Base-by-base conservation (phyloP, 2,113 vertebrate species). In the Cromileptes altivelis region DNA sequence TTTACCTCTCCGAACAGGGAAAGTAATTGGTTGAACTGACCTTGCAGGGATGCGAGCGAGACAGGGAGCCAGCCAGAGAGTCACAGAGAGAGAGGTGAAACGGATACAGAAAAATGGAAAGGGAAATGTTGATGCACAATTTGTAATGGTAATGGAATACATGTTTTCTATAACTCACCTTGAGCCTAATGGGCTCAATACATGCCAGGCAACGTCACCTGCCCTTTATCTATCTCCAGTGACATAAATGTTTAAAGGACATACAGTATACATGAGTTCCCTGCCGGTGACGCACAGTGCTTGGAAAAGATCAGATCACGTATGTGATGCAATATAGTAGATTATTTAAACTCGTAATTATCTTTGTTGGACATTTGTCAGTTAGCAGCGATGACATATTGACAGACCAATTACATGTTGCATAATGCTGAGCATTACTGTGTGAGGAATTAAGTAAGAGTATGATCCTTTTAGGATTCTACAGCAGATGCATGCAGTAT, bases 11-110 rank as follows among this genome's bases (percentile, higher is more conserved):
- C 47, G 63, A 61, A 83, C 42, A 80, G 80, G 56, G 57, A 68
- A 75, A 77, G 75, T 78, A 82, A 89, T 87, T 89, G 85, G 73
- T 18, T 65, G 27, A 63, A 27, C 27, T 82, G 85, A 88, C 82
- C 89, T 84, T 81, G 83, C n/a, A 69, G 64, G 57, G 63, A 53
- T 52, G 25, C 17, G 42, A 27, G 17, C 53, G 47, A 50, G 60
- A 81, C 69, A 45, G 42, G 17, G 63, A 65, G 62, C 21, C 42
- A 65, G 58, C 64, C 42, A 57, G 33, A 53, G 25, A 47, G 56
- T 57, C 58, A 81, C n/a, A 63, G 49, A 2, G 0, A 12, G 40
- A 27, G 37, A 52, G 70, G 17, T 37, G 62, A 63, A 37, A 50
- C 50, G 58, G 13, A 64, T 45, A 82, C 37, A 53, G 45, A 76